Evolutionary conservation across 2,888 invertebrate genomes (phyloP).

Genomic region (Neria commutata): DNA sequence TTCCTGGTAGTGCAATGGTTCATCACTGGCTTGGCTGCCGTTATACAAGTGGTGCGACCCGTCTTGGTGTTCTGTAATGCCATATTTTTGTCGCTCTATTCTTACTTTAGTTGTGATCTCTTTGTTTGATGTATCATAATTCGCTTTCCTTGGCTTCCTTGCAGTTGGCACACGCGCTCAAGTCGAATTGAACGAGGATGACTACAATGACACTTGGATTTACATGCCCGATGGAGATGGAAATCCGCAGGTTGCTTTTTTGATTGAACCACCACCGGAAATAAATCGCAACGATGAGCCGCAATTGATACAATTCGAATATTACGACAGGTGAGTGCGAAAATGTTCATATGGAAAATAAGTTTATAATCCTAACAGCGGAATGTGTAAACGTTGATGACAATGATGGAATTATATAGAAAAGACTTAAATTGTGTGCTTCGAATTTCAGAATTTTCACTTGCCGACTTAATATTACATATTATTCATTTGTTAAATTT

Average conservation of each 20-base stretch:
- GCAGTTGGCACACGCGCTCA: slow-evolving; percentile 53
- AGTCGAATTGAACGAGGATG: slow-evolving; percentile 53
- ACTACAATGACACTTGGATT: slow-evolving; percentile 61
- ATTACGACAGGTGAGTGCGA: slow-evolving; percentile 52
- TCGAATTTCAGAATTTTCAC: no score
- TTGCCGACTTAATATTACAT: no score
- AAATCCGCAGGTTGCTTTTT: slow-evolving; percentile 56
- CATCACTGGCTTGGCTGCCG: slow-evolving; percentile 48
- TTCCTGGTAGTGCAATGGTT: slow-evolving; percentile 53
- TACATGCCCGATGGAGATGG: slow-evolving; percentile 62
- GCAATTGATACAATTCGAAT: slow-evolving; percentile 52
- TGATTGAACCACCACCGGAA: slow-evolving; percentile 54
- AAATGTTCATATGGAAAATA: background rate
- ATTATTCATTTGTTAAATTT: background rate
- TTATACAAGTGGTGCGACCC: slow-evolving; percentile 49
- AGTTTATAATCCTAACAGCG: no score
- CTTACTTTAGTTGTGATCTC: background rate
- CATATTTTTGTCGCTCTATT: background rate
- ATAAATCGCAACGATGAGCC: slow-evolving; percentile 43
- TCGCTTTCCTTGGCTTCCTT: background rate
- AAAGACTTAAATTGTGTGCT: no score
- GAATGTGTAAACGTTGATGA: no score
- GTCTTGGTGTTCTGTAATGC: slow-evolving; percentile 46
- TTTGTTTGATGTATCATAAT: no score
- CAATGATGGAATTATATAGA: no score